These are phyloP conservation scores for Tupaia chinensis DNA, from an alignment of 2,113 vertebrate genomes.

Conservation along the genomic window DNA sequence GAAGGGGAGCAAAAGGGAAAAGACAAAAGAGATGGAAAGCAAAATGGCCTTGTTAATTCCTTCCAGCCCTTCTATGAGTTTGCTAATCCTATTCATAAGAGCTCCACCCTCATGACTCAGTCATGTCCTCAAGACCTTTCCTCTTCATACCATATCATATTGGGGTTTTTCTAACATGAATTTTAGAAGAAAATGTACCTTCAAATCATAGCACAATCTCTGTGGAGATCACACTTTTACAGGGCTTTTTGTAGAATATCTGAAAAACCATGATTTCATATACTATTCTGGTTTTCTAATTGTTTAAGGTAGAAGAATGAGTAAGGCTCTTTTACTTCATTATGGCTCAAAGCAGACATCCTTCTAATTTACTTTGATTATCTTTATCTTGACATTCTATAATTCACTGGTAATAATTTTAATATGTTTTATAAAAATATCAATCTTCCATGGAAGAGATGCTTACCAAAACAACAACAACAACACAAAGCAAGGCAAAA, in stretches of 20 bases:
- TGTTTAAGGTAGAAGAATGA: background rate
- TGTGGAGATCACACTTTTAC: background rate
- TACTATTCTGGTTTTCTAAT: slow-evolving; percentile 16
- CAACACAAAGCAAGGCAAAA: background rate
- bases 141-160: background rate
- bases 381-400: background rate
- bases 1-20: background rate
- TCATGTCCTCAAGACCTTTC: background rate
- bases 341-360: background rate
- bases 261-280: background rate
- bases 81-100: background rate
- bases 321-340: background rate
- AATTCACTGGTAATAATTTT: background rate
- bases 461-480: background rate
- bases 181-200: background rate
- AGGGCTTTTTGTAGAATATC: background rate
- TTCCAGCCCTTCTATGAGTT: background rate
- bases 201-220: background rate
- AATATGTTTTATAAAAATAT: background rate
- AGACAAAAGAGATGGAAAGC: background rate
- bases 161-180: background rate
- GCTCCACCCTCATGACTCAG: background rate
- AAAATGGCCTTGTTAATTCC: background rate
- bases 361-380: background rate
- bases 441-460: background rate